Conservation (phyloP, 2,113 vertebrate species). For the Lamprotornis superbus region DNA sequence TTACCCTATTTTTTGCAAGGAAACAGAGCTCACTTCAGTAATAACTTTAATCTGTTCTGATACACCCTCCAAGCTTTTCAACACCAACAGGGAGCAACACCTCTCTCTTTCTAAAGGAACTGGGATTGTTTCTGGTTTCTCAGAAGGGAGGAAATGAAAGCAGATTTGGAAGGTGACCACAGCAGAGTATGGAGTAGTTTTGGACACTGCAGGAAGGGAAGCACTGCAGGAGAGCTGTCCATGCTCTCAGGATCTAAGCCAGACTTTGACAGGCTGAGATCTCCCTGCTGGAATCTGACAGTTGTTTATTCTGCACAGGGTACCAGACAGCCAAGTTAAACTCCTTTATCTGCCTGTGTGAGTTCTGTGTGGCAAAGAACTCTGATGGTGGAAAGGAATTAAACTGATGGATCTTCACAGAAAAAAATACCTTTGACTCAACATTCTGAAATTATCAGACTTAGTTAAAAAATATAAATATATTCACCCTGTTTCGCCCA, state of each 20-base stretch:
- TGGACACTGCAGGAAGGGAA: not conserved
- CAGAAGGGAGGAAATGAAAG: not conserved
- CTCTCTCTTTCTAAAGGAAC: not conserved
- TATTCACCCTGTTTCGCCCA: not conserved
- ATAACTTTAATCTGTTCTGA: not conserved
- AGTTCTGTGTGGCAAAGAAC: not conserved
- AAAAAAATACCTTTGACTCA: not conserved
- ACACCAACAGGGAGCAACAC: not conserved
- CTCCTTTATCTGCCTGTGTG: not conserved
- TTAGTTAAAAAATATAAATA: not conserved
- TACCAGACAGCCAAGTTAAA: not conserved
- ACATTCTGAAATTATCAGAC: not conserved
- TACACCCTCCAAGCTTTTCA: not conserved
- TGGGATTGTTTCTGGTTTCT: not conserved
- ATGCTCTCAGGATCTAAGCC: not conserved
- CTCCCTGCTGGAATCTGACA: not conserved
- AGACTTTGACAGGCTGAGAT: not conserved
- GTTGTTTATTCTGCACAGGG: not conserved
- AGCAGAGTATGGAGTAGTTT: not conserved
- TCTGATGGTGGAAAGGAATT: not conserved
- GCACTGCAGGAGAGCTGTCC: not conserved
- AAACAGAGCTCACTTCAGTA: not conserved
- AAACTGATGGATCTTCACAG: not conserved
- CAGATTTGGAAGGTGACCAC: not conserved
- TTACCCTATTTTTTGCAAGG: not conserved